Evolutionary conservation across 2,888 invertebrate genomes (phyloP).

Genomic region (Drosophila tripunctata): DNA sequence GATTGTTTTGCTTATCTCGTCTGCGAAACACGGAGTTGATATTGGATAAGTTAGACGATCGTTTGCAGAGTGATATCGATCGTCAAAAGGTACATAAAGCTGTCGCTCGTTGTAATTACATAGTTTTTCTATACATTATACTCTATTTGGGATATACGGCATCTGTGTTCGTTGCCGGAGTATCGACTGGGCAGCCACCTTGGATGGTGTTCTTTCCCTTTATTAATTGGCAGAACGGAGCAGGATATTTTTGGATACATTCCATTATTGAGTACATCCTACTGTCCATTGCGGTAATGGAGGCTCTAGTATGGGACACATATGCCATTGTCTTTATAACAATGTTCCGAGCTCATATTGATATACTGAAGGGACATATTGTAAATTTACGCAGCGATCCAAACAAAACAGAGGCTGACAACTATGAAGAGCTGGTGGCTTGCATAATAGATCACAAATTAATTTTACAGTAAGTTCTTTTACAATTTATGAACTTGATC

Average conservation of each 20-base stretch:
- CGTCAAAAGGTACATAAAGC: constrained; percentile 39
- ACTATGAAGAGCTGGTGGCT: constrained; percentile 49
- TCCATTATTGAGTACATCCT: constrained; percentile 38
- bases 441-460: constrained; percentile 50
- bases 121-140: constrained; percentile 35
- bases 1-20: constrained; percentile 10
- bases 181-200: constrained; percentile 25
- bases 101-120: constrained; percentile 46
- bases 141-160: constrained; percentile 36
- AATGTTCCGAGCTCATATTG: constrained; percentile 48
- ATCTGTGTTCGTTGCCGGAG: constrained; percentile 20
- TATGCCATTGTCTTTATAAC: constrained; percentile 32
- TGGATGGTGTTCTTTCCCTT: constrained; percentile 59
- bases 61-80: constrained; percentile 34
- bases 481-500: not conserved
- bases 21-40: constrained; percentile 26
- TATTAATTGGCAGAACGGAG: constrained; percentile 45
- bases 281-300: constrained; percentile 11
- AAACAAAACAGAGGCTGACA: constrained; percentile 22
- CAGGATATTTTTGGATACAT: constrained; percentile 38
- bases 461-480: constrained; percentile 41
- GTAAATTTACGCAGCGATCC: constrained; percentile 37
- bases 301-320: constrained; percentile 28
- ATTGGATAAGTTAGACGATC: constrained; percentile 43
- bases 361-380: constrained; percentile 49